These are phyloP conservation scores for Coptodon rendalli DNA, from an alignment of 2,113 vertebrate genomes.

Conservation along the genomic window DNA sequence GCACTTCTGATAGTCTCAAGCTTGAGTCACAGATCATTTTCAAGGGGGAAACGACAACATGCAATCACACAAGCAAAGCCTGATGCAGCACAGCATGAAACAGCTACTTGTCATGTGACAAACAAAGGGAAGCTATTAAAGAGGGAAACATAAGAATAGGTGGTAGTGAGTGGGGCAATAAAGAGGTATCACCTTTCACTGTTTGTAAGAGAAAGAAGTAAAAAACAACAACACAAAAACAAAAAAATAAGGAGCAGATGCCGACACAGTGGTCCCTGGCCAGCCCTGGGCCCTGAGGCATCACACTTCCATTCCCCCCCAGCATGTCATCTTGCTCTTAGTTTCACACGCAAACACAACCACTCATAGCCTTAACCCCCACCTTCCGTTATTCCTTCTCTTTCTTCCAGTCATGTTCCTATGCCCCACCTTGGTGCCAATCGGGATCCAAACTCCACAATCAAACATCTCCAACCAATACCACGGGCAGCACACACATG, in stretches of 20 bases:
- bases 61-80: slow-evolving; percentile 3
- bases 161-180: not conserved
- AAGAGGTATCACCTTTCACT: not conserved
- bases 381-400: slow-evolving; percentile 30
- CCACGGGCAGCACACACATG: not conserved
- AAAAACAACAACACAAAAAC: not conserved
- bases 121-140: not conserved
- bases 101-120: slow-evolving; percentile 20
- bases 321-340: slow-evolving; percentile 42
- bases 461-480: not conserved
- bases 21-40: slow-evolving; percentile 2
- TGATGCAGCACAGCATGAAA: not conserved
- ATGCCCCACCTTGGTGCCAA: slow-evolving; percentile 10
- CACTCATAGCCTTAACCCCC: slow-evolving; percentile 16
- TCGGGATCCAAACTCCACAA: not conserved
- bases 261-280: slow-evolving; percentile 61
- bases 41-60: not conserved
- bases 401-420: slow-evolving; percentile 3
- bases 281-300: slow-evolving; percentile 35
- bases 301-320: slow-evolving; percentile 46
- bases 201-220: not conserved
- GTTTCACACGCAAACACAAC: not conserved
- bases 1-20: not conserved
- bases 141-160: not conserved
- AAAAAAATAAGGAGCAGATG: slow-evolving; percentile 57